Conservation (phyloP, 2,113 vertebrate genomes). For the Tyrannus savana region DNA sequence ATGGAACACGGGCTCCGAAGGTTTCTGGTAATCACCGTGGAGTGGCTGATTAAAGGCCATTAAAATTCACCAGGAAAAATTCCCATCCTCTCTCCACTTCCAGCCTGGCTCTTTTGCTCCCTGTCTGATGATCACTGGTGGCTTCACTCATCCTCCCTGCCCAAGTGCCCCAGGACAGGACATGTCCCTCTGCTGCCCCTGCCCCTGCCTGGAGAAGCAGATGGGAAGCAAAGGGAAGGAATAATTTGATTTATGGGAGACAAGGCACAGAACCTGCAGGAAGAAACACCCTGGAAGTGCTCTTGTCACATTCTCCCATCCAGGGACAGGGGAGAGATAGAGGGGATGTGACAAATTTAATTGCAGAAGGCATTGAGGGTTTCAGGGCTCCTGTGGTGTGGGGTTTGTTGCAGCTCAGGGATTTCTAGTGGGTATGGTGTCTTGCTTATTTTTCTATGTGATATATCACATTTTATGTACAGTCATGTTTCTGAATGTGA, state of each 20-base stretch:
- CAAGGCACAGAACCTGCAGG: background rate
- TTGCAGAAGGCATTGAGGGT: background rate
- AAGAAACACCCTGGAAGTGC: background rate
- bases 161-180: background rate
- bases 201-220: background rate
- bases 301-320: background rate
- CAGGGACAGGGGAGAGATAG: background rate
- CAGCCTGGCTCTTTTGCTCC: background rate
- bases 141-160: background rate
- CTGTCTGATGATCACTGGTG: constrained; percentile 6
- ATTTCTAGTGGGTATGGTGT: background rate
- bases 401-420: background rate
- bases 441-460: no score
- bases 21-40: constrained; percentile 26
- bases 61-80: constrained; percentile 51
- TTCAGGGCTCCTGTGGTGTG: background rate
- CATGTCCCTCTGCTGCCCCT: background rate
- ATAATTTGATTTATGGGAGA: background rate
- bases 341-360: background rate
- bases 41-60: constrained; percentile 67
- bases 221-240: background rate
- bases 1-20: background rate
- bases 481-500: background rate
- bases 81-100: background rate
- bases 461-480: background rate